Evolutionary conservation across 2,888 invertebrate genomes (phyloP).

Genomic region (Diloba caeruleocephala): DNA sequence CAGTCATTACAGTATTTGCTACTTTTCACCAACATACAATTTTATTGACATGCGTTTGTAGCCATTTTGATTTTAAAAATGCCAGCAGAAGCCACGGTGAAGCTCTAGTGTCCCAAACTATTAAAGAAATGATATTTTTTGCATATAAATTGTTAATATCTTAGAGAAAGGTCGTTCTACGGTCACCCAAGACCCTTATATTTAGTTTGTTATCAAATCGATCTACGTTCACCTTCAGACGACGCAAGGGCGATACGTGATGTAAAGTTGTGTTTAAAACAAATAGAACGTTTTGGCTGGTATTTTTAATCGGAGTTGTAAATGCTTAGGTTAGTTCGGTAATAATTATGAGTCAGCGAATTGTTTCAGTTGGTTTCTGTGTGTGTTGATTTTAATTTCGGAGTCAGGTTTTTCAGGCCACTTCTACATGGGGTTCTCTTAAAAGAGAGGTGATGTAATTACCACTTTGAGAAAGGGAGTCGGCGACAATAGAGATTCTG

Average conservation of each 20-base stretch:
- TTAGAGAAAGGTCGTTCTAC: not conserved
- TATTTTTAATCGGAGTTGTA: constrained; percentile 4
- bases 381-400: too few species aligned
- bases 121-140: constrained; percentile 2
- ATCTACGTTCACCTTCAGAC: constrained; percentile 30
- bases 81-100: not conserved
- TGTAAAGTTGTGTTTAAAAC: constrained; percentile 14
- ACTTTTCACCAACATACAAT: too few species aligned
- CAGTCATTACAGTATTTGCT: too few species aligned
- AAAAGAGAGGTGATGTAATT: too few species aligned
- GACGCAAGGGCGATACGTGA: constrained; percentile 6
- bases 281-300: constrained; percentile 9
- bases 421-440: too few species aligned
- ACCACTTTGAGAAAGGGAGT: too few species aligned
- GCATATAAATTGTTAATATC: constrained; percentile 6
- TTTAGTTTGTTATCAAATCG: constrained; percentile 13
- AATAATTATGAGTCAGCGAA: too few species aligned
- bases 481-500: too few species aligned
- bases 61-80: not conserved
- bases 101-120: not conserved
- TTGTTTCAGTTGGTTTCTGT: too few species aligned
- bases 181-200: constrained; percentile 6
- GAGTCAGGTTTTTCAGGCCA: too few species aligned
- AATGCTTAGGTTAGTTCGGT: too few species aligned
- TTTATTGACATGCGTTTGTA: too few species aligned